Base-by-base conservation (phyloP, 1,140 invertebrate species). In the Calycopis cecrops region DNA sequence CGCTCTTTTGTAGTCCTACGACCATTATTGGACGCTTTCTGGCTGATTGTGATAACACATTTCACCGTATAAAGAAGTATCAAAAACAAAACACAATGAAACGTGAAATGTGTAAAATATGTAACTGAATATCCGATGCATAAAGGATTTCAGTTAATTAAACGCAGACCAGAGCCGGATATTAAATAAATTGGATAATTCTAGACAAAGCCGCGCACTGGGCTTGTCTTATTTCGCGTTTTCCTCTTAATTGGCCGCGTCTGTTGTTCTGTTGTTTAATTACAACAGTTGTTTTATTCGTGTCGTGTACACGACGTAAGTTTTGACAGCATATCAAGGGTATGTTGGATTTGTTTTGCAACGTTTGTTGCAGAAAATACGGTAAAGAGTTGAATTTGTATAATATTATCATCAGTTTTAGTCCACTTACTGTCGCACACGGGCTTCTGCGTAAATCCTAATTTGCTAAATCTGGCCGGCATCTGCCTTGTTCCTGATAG, bases 111-210 rank as follows among this genome's bases (percentile, higher is more conserved):
- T 28, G 21, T n/a, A n/a, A n/a, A n/a, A n/a, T n/a, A n/a, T n/a
- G n/a, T 28, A 44, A 44, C 40, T 1, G 0, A 16, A 44, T 28
- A 59, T 49, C 48, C 52, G 17, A 59, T 52, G 56, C 56, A 56
- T 63, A 52, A 44, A 48, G 62, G 59, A 44, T 44, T 44, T 44
- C 40, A 9, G 64, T 75, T 75, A 75, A 75, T 75, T 75, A 75
- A 75, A 75, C 55, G 69, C 69, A 68, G 63, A 61, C 65, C 55
- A 51, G 62, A 50, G 65, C 63, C 6, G 21, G 21, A 62, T 63
- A 70, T 67, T 67, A 73, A 72, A 72, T 67, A 72, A 28, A 75
- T 75, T 70, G 66, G 67, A 62, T 62, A 68, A 70, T 65, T 60
- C 62, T 63, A 58, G 57, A 58, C 57, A 58, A 58, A 58, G 57